Conservation (phyloP, 2,888 invertebrate species). For the Eulithis prunata region DNA sequence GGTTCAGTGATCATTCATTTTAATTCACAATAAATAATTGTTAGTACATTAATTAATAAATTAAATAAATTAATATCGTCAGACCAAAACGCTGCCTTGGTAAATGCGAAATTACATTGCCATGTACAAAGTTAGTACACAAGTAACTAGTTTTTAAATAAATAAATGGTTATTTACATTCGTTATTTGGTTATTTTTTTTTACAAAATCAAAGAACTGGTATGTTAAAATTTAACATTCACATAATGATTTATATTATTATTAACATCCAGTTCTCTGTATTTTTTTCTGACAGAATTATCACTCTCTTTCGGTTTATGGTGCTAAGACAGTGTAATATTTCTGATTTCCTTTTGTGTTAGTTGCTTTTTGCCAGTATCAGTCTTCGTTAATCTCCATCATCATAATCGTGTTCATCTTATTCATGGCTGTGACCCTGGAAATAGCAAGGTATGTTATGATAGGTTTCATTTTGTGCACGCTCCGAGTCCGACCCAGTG, state of each 20-base stretch:
- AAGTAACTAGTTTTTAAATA: constrained; percentile 59
- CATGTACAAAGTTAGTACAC: constrained; percentile 71
- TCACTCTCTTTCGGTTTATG: constrained; percentile 29
- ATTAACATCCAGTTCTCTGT: constrained; percentile 15
- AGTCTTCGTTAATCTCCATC: constrained; percentile 25
- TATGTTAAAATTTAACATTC: neutral
- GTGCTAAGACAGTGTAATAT: constrained; percentile 32
- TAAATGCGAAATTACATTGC: constrained; percentile 76
- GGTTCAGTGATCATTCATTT: constrained; percentile 66
- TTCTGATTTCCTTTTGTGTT: constrained; percentile 39
- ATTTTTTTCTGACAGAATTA: constrained; percentile 18
- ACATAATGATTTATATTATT: neutral
- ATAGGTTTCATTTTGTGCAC: neutral
- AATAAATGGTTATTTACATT: constrained; percentile 74
- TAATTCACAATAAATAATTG: constrained; percentile 74
- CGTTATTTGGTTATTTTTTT: constrained; percentile 42
- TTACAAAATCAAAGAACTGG: constrained; percentile 45
- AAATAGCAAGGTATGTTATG: constrained; percentile 18
- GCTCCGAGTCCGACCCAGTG: no score
- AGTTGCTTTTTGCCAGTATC: constrained; percentile 29
- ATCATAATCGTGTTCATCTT: constrained; percentile 16
- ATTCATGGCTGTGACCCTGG: constrained; percentile 32
- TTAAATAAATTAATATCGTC: constrained; percentile 59
- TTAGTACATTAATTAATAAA: constrained; percentile 67
- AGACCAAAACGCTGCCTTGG: constrained; percentile 59